Evolutionary conservation across 1,140 invertebrate genomes (phyloP), one percentile per base, ranked within the genome.

Genomic region (Drosophila nigrodunni): DNA sequence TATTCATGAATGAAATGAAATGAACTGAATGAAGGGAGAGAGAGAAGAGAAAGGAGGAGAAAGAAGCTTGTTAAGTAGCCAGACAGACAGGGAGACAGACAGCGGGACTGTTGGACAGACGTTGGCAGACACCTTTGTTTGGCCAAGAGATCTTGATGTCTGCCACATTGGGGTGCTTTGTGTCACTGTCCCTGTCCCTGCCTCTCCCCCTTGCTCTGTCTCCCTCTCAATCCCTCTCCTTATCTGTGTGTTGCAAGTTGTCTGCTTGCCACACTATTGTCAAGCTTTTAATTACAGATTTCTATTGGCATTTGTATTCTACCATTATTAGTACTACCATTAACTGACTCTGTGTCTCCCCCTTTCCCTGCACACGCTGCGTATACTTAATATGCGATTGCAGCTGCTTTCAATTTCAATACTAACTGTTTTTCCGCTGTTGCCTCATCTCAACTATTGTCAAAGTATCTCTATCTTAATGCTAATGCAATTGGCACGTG

Each of bases 271-370:
- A 30, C 66, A 73, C 70, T 70, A 74, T 74, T 75, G 73, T 75
- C 39, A 59, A 43, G 73, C 67, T 75, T 71, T 74, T 75, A 75
- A 75, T 75, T 75, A 71, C 52, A 75, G 67, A 62, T 62, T 54
- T 68, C 71, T 55, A 74, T 74, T 68, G 65, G 46, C 57, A 70
- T 74, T 74, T 75, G 73, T 64, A 71, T 59, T 64, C 59, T 59
- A 11, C 21, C 25, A 30, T 30, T 30, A 30, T 30, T 30, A 30
- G 25, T 30, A 15, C 15, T 15, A 15, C 15, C 15, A 15, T 15
- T 15, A 30, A 30, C 25, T 30, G 4, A 5, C 25, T 30, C 25
- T 5, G 0, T 30, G 4, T 30, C 3, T 41, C n/a, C 15, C 10
- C 0, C 25, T 30, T 6, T 3, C 25, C 49, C 61, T 61, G 59